Conservation (phyloP, 2,797 vertebrate species). For the Phrynocephalus guinanensis region DNA sequence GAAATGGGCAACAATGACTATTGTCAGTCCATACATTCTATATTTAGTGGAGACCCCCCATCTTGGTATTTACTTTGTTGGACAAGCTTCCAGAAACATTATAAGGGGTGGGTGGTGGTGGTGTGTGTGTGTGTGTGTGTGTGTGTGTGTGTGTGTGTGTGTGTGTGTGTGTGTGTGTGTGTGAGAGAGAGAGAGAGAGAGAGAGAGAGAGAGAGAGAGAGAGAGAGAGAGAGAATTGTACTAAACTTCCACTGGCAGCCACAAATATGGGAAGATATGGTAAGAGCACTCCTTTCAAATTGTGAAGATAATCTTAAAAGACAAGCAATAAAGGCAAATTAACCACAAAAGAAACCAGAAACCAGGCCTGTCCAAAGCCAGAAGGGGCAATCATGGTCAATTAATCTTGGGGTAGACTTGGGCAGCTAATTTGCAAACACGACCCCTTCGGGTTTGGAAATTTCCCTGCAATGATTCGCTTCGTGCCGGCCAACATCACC, state of each 20-base stretch:
- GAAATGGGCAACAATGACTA: background rate
- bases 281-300: background rate
- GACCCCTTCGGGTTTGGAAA: constrained; percentile 17
- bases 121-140: too few species aligned
- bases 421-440: constrained; percentile 34
- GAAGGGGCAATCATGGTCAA: background rate
- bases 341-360: background rate
- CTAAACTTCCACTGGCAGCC: background rate
- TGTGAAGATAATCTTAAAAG: constrained; percentile 30
- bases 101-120: background rate
- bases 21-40: constrained; percentile 60
- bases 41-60: constrained; percentile 63
- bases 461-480: background rate
- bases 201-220: too few species aligned
- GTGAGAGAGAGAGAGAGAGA: too few species aligned
- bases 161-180: too few species aligned
- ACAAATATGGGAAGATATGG: background rate
- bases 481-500: background rate
- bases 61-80: constrained; percentile 39
- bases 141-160: too few species aligned
- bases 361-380: constrained; percentile 16
- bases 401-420: constrained; percentile 28
- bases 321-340: constrained; percentile 26
- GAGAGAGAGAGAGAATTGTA: background rate
- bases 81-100: constrained; percentile 50